These are phyloP conservation scores for Clostera curtula DNA, from an alignment of 2,888 invertebrate genomes.

Conservation along the genomic window DNA sequence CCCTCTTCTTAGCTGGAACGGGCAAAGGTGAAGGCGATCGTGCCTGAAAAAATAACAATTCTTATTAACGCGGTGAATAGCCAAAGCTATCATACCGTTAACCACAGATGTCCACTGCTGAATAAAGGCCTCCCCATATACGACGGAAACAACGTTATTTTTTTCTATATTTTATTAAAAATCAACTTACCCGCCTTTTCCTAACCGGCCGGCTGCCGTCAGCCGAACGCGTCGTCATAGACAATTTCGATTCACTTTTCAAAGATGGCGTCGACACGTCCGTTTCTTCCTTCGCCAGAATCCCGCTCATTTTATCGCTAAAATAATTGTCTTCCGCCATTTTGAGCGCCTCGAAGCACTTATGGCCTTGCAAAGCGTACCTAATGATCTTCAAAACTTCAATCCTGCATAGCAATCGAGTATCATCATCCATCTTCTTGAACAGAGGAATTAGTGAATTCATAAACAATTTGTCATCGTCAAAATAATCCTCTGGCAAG, in stretches of 20 bases:
- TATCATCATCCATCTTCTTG: slow-evolving; percentile 65
- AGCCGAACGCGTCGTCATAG: slow-evolving; percentile 62
- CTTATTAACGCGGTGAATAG: no score
- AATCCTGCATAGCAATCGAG: slow-evolving; percentile 52
- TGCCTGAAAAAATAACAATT: slow-evolving; percentile 24
- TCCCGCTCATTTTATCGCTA: slow-evolving; percentile 37
- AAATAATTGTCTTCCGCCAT: slow-evolving; percentile 48
- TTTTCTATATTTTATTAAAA: slow-evolving; percentile 1
- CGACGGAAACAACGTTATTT: no score
- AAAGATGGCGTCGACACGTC: slow-evolving; percentile 17
- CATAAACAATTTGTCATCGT: slow-evolving; percentile 63
- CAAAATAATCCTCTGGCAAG: slow-evolving; percentile 59
- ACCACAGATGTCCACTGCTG: no score
- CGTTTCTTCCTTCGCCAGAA: slow-evolving; percentile 39
- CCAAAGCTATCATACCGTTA: no score
- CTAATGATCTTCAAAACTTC: slow-evolving; percentile 61
- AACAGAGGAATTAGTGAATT: slow-evolving; percentile 59
- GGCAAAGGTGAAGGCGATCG: slow-evolving; percentile 54
- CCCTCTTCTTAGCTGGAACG: slow-evolving; percentile 47
- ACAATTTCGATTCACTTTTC: slow-evolving; percentile 39
- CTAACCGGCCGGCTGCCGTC: slow-evolving; percentile 57
- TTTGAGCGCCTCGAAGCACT: slow-evolving; percentile 50
- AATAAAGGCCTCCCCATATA: no score
- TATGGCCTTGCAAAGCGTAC: slow-evolving; percentile 54
- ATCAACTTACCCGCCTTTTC: slow-evolving; percentile 46